Conservation (phyloP, 2,888 invertebrate species). For the Mythimna lalbum region DNA sequence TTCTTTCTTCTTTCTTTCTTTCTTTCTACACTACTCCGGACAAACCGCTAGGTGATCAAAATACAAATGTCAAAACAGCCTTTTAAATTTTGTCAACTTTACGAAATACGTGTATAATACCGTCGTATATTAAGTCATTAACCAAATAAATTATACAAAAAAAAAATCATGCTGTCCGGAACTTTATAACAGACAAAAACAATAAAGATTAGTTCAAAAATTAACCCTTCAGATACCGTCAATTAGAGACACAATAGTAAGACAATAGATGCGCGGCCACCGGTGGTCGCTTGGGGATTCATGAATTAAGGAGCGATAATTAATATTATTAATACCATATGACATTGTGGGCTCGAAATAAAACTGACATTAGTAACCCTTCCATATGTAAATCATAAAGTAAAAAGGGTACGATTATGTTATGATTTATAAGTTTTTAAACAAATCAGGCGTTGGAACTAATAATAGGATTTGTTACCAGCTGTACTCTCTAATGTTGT, state of each 20-base stretch:
- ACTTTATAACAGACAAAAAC: conserved; percentile 32
- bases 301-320: too few relatives aligned
- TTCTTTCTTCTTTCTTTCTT: too few relatives aligned
- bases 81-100: too few relatives aligned
- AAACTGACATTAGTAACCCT: conserved; percentile 62
- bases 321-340: conserved; percentile 65
- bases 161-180: not conserved
- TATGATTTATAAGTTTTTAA: conserved; percentile 73
- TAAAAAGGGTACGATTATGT: conserved; percentile 68
- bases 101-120: too few relatives aligned
- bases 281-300: too few relatives aligned
- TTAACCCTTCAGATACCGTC: too few relatives aligned
- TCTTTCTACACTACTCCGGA: too few relatives aligned
- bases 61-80: too few relatives aligned
- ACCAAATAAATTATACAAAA: not conserved
- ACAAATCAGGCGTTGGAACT: conserved; percentile 40
- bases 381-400: conserved; percentile 75
- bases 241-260: too few relatives aligned
- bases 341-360: conserved; percentile 60
- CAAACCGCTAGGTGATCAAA: too few relatives aligned
- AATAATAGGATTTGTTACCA: conserved; percentile 53
- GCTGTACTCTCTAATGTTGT: conserved; percentile 46
- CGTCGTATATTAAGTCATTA: not conserved
- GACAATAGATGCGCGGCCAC: too few relatives aligned
- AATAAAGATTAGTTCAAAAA: conserved; percentile 44